Base-by-base conservation (phyloP, 2,888 invertebrate species). In the Melieria omissa region DNA sequence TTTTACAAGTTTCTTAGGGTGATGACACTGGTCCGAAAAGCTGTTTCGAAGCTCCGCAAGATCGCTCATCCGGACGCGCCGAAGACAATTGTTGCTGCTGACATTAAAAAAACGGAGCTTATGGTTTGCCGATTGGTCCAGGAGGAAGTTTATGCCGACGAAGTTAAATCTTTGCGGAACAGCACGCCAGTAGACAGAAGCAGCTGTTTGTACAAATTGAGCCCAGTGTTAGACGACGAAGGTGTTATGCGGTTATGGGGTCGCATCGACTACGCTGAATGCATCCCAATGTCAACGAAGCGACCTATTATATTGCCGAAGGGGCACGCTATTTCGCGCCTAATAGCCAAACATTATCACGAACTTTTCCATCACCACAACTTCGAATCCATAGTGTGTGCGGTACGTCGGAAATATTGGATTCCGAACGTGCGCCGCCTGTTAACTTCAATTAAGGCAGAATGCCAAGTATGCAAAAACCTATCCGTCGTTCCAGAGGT, bases 401-500 rank as follows among this genome's bases (percentile, higher is more conserved):
- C 12, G 7, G 16, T 57, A n/a, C 12, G 57, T n/a, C 16, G 16
- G 6, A 14, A 16, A 9, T 63, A 47, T 47, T 49, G 63, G 12
- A 47, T 63, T 46, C 66, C 71, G 52, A n/a, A 66, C 44, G 67
- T 65, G 46, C 70, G 68, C 6, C 57, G 66, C 3, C 14, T 73
- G 9, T 46, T 73, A n/a, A 69, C 58, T 44, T 41, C 60, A 16
- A 55, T 73, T 10, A 73, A 75, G 52, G 57, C 16, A 41, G 6
- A 42, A 10, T 71, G 49, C 14, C 4, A 46, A 4, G 14, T 49
- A 8, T 73, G 73, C 42, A 49, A 60, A 10, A 62, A 44, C 47
- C 41, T 61, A 16, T 6, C 44, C 5, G 65, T 70, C 14, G 68
- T 68, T 9, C 78, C 77, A n/a, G 12, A 44, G 3, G 44, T 52